Evolutionary conservation across 2,113 vertebrate species (phyloP).

Genomic region (Tyrannus savana): DNA sequence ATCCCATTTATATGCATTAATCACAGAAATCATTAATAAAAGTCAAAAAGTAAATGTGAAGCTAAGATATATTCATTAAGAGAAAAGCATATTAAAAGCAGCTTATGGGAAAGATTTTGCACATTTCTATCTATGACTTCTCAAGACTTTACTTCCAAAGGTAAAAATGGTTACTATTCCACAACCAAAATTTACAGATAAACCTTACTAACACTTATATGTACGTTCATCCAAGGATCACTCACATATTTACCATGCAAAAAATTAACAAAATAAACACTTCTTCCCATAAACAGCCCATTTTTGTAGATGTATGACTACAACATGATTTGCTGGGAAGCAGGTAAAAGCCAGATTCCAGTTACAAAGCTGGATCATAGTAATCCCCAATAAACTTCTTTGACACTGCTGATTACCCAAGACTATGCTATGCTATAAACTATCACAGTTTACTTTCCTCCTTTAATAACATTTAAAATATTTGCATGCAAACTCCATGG

Average conservation of each 20-base stretch:
- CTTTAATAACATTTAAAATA: neutral
- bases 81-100: neutral
- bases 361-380: neutral
- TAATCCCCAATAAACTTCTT: neutral
- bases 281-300: neutral
- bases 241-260: neutral
- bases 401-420: neutral
- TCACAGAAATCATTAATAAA: neutral
- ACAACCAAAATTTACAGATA: neutral
- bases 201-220: neutral
- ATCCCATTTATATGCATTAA: neutral
- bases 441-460: neutral
- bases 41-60: neutral
- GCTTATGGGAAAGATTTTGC: neutral
- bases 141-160: neutral
- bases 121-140: neutral
- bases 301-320: accelerated
- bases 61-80: neutral
- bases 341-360: neutral
- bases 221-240: neutral
- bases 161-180: neutral
- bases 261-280: neutral
- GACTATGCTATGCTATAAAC: neutral
- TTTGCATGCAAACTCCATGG: neutral
- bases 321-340: neutral